A percentile compares a stretch with the other conserved stretches of the same genome.
phyloP scores from a whole-genome alignment of 2,113 vertebrate species.

The Hemibagrus wyckioides region DNA sequence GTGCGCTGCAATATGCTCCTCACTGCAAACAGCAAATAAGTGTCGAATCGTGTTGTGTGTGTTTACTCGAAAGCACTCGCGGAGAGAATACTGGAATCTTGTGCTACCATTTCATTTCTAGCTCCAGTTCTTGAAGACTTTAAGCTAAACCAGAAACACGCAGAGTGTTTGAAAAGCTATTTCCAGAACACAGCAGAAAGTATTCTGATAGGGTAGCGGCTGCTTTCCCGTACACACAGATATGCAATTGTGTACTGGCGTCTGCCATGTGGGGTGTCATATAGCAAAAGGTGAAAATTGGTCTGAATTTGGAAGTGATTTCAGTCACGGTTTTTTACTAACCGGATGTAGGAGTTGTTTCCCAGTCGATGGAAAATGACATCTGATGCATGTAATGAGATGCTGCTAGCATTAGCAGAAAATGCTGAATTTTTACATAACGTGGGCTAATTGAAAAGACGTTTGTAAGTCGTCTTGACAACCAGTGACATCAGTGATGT shows the following conservation, averaged over 20 bases:
- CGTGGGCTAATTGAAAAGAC: too few species aligned
- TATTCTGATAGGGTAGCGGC: neutral
- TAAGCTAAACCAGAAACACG: neutral
- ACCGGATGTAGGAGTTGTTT: too few species aligned
- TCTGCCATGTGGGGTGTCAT: too few species aligned
- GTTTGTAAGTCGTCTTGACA: too few species aligned
- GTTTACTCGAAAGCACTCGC: slow-evolving; percentile 42
- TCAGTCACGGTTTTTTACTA: neutral
- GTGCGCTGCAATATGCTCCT: slow-evolving; percentile 39
- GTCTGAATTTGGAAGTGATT: neutral
- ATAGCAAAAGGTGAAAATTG: neutral
- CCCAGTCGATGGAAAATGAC: too few species aligned
- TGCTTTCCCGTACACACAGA: neutral
- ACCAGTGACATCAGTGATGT: too few species aligned
- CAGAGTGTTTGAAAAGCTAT: slow-evolving; percentile 1
- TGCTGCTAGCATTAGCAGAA: too few species aligned
- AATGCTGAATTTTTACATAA: too few species aligned
- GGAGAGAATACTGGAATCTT: slow-evolving; percentile 24
- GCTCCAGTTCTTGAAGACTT: neutral
- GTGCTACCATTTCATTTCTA: slow-evolving; percentile 8
- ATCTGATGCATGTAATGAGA: too few species aligned
- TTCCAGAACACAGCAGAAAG: neutral
- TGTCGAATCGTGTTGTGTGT: slow-evolving; percentile 38
- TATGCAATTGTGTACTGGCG: neutral
- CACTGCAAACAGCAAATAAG: slow-evolving; percentile 36